Evolutionary conservation across 1,140 invertebrate genomes (phyloP).

Genomic region (Phymastichus coffea): DNA sequence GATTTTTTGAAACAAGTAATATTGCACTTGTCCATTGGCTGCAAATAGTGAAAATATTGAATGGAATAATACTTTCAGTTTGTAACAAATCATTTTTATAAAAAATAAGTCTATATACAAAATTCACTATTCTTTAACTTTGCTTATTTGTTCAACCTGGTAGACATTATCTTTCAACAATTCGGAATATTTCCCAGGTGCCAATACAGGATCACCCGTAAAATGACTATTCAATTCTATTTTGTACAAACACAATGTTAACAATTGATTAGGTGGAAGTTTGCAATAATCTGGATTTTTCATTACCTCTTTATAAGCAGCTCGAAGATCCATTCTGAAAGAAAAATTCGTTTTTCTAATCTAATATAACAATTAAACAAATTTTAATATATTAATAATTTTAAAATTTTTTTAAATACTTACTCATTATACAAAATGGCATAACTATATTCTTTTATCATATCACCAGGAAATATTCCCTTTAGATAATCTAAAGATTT

Average conservation of each 20-base stretch:
- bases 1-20: too few species aligned
- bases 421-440: constrained; percentile 62
- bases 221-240: constrained; percentile 45
- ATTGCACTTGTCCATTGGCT: too few species aligned
- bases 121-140: background rate
- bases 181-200: background rate
- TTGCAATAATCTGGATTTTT: constrained; percentile 23
- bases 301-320: constrained; percentile 36
- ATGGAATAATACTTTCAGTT: too few species aligned
- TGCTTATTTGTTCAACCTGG: background rate
- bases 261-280: constrained; percentile 30
- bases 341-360: constrained; percentile 2
- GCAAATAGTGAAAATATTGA: too few species aligned
- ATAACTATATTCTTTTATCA: constrained; percentile 59
- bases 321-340: constrained; percentile 25
- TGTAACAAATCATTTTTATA: too few species aligned
- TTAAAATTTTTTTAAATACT: constrained; percentile 31
- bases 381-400: background rate
- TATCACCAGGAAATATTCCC: constrained; percentile 48
- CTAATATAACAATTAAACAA: constrained; percentile 4
- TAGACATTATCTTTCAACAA: too few species aligned
- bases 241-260: constrained; percentile 45
- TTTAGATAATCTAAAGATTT: constrained; percentile 55
- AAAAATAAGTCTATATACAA: too few species aligned
- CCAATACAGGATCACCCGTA: constrained; percentile 43